Conservation (phyloP, 2,113 vertebrate genomes). For the Corydoras sp. region DNA sequence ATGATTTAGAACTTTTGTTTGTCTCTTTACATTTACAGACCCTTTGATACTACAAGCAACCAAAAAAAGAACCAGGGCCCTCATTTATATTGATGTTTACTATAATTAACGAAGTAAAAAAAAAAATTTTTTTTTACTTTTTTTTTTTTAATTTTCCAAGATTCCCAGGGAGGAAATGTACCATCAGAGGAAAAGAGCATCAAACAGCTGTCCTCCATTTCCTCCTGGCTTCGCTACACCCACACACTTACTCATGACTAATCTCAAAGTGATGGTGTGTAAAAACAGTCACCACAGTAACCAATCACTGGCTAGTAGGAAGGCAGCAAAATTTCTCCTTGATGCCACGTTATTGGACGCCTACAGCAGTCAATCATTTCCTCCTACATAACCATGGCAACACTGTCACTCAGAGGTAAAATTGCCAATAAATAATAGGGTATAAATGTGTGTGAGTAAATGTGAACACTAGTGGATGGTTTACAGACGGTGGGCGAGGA, state of each 20-base stretch:
- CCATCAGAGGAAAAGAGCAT: background rate
- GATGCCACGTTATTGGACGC: constrained; percentile 17
- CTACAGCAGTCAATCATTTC: constrained; percentile 34
- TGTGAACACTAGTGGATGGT: background rate
- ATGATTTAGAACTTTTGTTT: no score
- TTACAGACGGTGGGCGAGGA: background rate
- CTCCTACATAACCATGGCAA: constrained; percentile 29
- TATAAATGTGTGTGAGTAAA: background rate
- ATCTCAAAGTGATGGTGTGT: constrained; percentile 8
- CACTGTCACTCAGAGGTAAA: constrained; percentile 2
- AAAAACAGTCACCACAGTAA: background rate
- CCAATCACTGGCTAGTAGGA: constrained; percentile 28
- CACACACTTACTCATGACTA: constrained; percentile 13
- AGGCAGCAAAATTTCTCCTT: background rate
- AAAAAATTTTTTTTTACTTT: constrained; percentile 45
- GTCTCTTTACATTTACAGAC: no score
- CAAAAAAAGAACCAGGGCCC: no score
- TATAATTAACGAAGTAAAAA: no score
- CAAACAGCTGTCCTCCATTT: background rate
- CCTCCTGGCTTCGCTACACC: constrained; percentile 1
- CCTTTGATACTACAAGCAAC: no score
- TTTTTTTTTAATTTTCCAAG: background rate
- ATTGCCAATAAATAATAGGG: constrained; percentile 21
- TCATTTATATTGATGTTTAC: no score
- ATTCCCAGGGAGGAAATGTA: background rate